Percentiles rank a stretch among this genome's conserved stretches.
Conservation (phyloP, 2,888 invertebrate genomes). For the Eilema depressum region DNA sequence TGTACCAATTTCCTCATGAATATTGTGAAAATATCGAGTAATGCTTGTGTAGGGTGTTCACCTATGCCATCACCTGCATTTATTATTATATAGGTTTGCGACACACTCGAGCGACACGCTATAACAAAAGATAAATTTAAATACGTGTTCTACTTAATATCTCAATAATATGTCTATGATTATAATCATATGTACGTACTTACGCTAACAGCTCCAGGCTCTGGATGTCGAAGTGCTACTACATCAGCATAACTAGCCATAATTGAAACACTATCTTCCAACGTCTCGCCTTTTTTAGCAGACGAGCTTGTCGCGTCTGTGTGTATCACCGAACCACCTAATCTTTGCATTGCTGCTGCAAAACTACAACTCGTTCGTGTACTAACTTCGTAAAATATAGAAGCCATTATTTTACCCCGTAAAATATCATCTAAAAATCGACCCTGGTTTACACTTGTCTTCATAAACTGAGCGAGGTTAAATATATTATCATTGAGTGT, state of each 20-base stretch:
- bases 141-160: not conserved
- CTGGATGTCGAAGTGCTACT: constrained; percentile 97
- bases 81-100: constrained; percentile 97
- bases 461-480: constrained; percentile 96
- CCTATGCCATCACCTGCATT: constrained; percentile 99
- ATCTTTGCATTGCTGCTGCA: constrained; percentile 97
- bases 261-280: constrained; percentile 94
- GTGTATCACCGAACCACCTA: constrained; percentile 97
- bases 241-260: constrained; percentile 98
- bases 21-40: constrained; percentile 99
- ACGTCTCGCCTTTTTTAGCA: constrained; percentile 97
- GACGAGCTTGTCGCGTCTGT: constrained; percentile 97
- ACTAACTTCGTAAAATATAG: constrained; percentile 98
- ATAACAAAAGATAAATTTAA: constrained; percentile 42
- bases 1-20: constrained; percentile 99
- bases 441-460: constrained; percentile 94
- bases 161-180: not conserved
- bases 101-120: constrained; percentile 94
- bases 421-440: constrained; percentile 94
- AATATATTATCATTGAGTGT: constrained; percentile 97
- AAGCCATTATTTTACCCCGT: constrained; percentile 97
- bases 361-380: constrained; percentile 99
- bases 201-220: constrained; percentile 95
- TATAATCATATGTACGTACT: too few relatives aligned
- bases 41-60: constrained; percentile 99